phyloP scores from a whole-genome alignment of 2,888 invertebrate genomes.

The Lampropteryx suffumata region DNA sequence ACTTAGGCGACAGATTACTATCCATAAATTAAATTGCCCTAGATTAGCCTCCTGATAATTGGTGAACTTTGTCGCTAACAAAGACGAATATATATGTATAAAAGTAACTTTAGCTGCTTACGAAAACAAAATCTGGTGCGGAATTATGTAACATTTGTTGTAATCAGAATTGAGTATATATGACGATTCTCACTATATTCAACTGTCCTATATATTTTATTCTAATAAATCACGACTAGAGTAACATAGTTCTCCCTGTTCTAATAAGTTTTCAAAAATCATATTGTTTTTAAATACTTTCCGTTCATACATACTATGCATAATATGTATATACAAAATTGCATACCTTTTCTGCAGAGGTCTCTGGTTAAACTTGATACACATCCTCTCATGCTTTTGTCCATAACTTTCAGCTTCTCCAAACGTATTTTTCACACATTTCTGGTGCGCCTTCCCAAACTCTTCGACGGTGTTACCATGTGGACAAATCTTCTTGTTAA shows the following conservation, averaged over 20 bases:
- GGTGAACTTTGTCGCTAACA: neutral
- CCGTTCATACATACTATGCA: no score
- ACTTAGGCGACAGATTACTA: conserved; percentile 13
- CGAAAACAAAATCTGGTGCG: no score
- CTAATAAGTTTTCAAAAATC: no score
- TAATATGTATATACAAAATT: neutral
- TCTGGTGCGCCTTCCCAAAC: conserved; percentile 78
- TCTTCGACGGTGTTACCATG: conserved; percentile 77
- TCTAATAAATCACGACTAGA: no score
- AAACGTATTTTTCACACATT: conserved; percentile 73
- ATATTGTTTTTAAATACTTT: no score
- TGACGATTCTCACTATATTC: no score
- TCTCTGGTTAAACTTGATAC: conserved; percentile 78
- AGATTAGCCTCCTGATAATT: conserved; percentile 3
- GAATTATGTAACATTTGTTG: no score
- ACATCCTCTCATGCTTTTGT: conserved; percentile 77
- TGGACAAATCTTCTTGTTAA: conserved; percentile 66
- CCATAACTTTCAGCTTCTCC: conserved; percentile 57
- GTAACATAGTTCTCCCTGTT: no score
- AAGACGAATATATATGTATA: no score
- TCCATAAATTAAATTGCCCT: conserved; percentile 11
- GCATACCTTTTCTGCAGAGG: conserved; percentile 73
- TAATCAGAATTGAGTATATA: no score
- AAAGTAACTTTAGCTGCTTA: no score
- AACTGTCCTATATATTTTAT: no score